Percentiles rank a stretch among this genome's conserved stretches.
phyloP scores from a whole-genome alignment of 2,113 vertebrate species.

The Mola mola region DNA sequence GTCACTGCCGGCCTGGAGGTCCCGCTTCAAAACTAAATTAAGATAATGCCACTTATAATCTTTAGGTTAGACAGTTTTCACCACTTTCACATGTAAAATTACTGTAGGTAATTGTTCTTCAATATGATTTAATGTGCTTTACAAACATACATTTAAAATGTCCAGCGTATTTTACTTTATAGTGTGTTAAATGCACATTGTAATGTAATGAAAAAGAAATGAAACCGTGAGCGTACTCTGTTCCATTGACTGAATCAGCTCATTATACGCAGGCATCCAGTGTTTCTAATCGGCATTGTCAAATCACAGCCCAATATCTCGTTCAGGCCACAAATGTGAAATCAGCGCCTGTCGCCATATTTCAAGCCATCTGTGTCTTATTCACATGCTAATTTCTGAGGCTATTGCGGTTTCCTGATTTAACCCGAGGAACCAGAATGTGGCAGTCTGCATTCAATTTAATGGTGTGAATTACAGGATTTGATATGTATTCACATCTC shows the following conservation, averaged over 20 bases:
- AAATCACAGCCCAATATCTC: conserved; percentile 27
- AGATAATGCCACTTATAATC: no score
- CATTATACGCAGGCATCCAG: neutral
- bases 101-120: no score
- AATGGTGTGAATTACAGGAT: conserved; percentile 33
- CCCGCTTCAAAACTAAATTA: no score
- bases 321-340: conserved; percentile 11
- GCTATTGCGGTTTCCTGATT: conserved; percentile 9
- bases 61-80: no score
- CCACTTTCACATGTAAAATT: no score
- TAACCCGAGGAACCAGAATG: conserved; percentile 4
- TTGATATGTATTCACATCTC: neutral
- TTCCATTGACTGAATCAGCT: neutral
- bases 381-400: conserved; percentile 2
- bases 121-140: no score
- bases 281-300: conserved; percentile 12
- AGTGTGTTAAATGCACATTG: no score
- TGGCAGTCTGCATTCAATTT: conserved; percentile 28
- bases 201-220: no score
- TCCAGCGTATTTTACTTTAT: neutral
- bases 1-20: no score
- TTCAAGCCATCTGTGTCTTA: neutral
- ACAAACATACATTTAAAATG: no score
- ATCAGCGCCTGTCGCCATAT: conserved; percentile 3
- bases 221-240: no score